Base-by-base conservation (phyloP, 1,140 invertebrate genomes). In the Paraescarpia echinospica region DNA sequence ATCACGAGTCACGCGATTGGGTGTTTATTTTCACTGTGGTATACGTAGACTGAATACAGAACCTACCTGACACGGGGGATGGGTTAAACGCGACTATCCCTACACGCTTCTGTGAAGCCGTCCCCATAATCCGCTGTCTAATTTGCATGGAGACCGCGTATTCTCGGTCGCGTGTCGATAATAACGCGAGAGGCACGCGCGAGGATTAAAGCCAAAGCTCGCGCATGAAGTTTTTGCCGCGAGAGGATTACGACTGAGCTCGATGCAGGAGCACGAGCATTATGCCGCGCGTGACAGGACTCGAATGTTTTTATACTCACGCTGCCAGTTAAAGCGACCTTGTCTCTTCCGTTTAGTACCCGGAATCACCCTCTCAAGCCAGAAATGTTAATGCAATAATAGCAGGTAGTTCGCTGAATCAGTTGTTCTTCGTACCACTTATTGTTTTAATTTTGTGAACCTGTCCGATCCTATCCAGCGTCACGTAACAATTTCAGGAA, bases 111-210 rank as follows among this genome's bases (percentile, higher is more conserved):
- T 77, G 59, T 31, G 59, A 77, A 77, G 59, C 59, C 59, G 59
- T 77, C 59, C 59, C 59, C 59, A 77, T 77, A 77, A 77, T 77
- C 59, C 59, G 59, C 59, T 77, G 22, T 77, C 59, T 77, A 77
- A 77, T 77, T 77, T 77, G 59, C 59, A 77, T 77, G 59, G 59
- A 77, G 59, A 77, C 59, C 59, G 59, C 59, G 59, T 77, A 77
- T 77, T 77, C 59, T 77, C 59, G 59, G 59, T 77, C 18, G 59
- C 59, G 59, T 77, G 59, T 77, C 59, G 59, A 77, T 77, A 77
- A 77, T 77, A 77, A 77, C 59, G 59, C 59, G 59, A 77, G 59
- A 77, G 59, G 59, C 59, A 77, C 59, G 59, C 59, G 59, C 59
- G 59, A 77, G 59, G 59, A 31, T 77, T 77, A 77, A 77, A 31